Base-by-base conservation (phyloP, 2,797 vertebrate genomes). In the Iguana delicatissima region DNA sequence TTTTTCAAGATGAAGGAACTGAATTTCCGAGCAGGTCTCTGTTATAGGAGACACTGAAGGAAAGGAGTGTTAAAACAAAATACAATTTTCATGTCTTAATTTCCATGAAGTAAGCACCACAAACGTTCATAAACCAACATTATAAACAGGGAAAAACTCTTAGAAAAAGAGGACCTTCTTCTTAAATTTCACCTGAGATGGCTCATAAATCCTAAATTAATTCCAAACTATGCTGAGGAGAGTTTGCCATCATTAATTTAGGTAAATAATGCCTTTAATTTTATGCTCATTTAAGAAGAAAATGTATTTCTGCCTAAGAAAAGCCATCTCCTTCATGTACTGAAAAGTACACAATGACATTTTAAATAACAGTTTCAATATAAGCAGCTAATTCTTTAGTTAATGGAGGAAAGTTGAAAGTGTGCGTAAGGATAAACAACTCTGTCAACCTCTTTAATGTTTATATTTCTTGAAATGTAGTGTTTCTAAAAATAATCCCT, bases 391-490 rank as follows among this genome's bases (percentile, higher is more conserved):
- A 76, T 76, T 89, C 88, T 76, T 76, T 35, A 35, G 57, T 84
- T 89, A 85, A 89, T 59, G 6, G 80, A 83, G 35, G 80, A 89
- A 85, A 80, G 82, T 89, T 89, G 59, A 89, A 89, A 85, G 83
- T 80, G 46, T 46, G 42, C 32, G 16, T 67, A 80, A 85, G 89
- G 83, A 89, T 77, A 85, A 89, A 85, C 82, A 89, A 38, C 67
- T 85, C 55, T 80, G 64, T 85, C 64, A 38, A 42, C 24, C 79
- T 85, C 88, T 89, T 84, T 69, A 52, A 85, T 89, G 83, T 89
- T 89, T 89, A 89, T 89, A 80, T 83, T 89, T 57, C n/a, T 80
- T 38, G 57, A 89, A 85, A 85, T 38, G 32, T 57, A 80, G 59
- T 12, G 74, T 79, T 85, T 89, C 89, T 89, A 89, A 89, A 89